Conservation (phyloP, 2,797 vertebrate species). For the Tokudaia muenninki region DNA sequence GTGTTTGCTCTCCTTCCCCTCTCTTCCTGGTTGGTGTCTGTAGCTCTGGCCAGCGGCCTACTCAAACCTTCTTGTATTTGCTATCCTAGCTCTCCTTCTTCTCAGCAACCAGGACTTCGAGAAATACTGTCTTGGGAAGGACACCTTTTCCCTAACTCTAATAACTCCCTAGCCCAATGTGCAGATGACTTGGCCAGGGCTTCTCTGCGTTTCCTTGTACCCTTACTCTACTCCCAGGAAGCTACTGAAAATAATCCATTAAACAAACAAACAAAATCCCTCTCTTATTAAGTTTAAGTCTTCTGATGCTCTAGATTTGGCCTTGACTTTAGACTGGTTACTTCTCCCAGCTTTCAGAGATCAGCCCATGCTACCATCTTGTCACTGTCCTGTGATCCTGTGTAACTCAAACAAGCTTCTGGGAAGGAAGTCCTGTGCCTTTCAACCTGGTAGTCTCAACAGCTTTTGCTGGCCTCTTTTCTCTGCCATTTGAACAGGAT, state of each 20-base stretch:
- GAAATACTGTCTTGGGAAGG: neutral
- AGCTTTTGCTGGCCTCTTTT: neutral
- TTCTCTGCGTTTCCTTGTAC: neutral
- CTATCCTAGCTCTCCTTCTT: neutral
- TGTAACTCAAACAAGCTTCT: neutral
- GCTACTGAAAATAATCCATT: neutral
- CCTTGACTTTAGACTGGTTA: neutral
- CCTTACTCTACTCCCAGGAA: too few species aligned
- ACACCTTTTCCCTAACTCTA: neutral
- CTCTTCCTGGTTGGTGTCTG: accelerated
- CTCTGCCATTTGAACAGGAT: neutral
- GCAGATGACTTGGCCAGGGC: neutral
- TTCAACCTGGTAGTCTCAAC: neutral
- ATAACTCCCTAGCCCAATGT: too few species aligned
- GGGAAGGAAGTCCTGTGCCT: neutral
- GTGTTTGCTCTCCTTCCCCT: neutral
- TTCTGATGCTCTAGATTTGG: neutral
- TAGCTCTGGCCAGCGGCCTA: neutral
- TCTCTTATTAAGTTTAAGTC: neutral
- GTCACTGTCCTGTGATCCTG: neutral
- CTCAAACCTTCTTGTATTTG: neutral
- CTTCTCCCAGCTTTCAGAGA: neutral
- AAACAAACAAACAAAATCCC: neutral
- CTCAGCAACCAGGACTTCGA: neutral
- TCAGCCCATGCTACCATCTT: neutral